Percentiles rank a stretch among this genome's conserved stretches.
Conservation (phyloP, 2,113 vertebrate genomes). For the Plestiodon gilberti region DNA sequence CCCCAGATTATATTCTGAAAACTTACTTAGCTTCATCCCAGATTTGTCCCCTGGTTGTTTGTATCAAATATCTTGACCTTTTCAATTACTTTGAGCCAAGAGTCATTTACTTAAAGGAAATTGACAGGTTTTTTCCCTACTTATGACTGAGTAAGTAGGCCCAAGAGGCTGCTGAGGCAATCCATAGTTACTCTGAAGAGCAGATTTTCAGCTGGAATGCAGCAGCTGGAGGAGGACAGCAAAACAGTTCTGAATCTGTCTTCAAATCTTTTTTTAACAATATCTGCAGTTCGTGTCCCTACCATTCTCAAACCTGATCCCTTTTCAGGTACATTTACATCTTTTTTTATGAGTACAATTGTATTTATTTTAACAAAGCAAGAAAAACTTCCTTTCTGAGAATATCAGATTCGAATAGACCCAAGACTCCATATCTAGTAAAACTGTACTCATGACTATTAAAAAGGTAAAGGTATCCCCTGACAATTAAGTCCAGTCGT, state of each 20-base stretch:
- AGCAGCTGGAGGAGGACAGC: background rate
- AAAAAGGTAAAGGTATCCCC: too few relatives aligned
- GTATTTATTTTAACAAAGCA: background rate
- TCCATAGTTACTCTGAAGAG: conserved; percentile 12
- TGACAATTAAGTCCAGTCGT: too few relatives aligned
- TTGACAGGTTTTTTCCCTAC: conserved; percentile 7
- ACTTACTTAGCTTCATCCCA: background rate
- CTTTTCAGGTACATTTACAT: background rate
- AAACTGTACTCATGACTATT: background rate
- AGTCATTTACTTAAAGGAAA: conserved; percentile 28
- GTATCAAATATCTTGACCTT: conserved; percentile 26
- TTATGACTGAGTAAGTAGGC: conserved; percentile 12
- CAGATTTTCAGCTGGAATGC: background rate
- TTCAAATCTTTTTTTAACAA: background rate
- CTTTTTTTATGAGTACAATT: background rate
- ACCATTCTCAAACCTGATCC: background rate
- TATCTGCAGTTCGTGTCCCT: background rate
- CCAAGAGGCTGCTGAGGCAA: background rate
- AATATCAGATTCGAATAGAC: background rate
- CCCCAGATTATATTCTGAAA: background rate
- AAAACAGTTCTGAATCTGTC: background rate
- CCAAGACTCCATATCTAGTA: background rate
- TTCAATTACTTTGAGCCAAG: conserved; percentile 13
- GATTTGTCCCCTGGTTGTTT: background rate
- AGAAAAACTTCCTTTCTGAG: background rate